A percentile compares a stretch with the other conserved stretches of the same genome.
Evolutionary conservation across 2,888 invertebrate genomes (phyloP).

Genomic region (Quadriops clusia): DNA sequence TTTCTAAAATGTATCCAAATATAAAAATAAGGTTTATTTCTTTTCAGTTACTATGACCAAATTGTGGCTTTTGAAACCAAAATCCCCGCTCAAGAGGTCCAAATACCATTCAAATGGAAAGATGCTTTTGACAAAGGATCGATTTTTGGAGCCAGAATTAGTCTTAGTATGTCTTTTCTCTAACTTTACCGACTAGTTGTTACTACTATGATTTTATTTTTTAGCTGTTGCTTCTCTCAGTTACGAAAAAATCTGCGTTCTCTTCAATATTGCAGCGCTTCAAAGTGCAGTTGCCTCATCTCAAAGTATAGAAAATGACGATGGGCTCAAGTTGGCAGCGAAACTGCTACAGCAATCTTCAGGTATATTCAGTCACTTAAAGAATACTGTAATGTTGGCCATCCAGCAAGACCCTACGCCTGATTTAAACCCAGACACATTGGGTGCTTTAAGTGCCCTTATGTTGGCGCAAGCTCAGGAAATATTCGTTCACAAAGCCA

Average conservation of each 20-base stretch:
- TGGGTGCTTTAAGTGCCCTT: slow-evolving; percentile 71
- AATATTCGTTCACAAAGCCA: slow-evolving; percentile 89
- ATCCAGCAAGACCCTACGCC: slow-evolving; percentile 94
- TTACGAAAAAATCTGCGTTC: slow-evolving; percentile 87
- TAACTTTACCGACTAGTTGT: slow-evolving; percentile 1
- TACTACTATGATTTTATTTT: slow-evolving; percentile 12
- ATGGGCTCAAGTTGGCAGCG: slow-evolving; percentile 84
- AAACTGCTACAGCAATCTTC: slow-evolving; percentile 84
- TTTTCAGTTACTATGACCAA: slow-evolving; percentile 89
- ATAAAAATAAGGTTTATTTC: slow-evolving; percentile 3
- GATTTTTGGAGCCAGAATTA: slow-evolving; percentile 83
- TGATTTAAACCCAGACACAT: slow-evolving; percentile 86
- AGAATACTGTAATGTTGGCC: slow-evolving; percentile 64
- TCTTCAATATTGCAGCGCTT: slow-evolving; percentile 92
- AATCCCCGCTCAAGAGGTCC: slow-evolving; percentile 87
- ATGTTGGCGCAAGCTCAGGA: slow-evolving; percentile 99
- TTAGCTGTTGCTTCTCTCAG: slow-evolving; percentile 77
- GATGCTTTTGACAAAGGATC: slow-evolving; percentile 96
- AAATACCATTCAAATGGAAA: slow-evolving; percentile 98
- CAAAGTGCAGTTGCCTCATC: slow-evolving; percentile 79
- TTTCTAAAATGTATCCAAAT: background rate
- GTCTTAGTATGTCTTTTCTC: slow-evolving; percentile 61
- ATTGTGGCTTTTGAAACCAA: slow-evolving; percentile 84
- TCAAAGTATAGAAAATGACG: slow-evolving; percentile 81
- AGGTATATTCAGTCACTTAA: slow-evolving; percentile 79